phyloP scores from a whole-genome alignment of 2,888 invertebrate genomes.

The Frankliniella fusca region DNA sequence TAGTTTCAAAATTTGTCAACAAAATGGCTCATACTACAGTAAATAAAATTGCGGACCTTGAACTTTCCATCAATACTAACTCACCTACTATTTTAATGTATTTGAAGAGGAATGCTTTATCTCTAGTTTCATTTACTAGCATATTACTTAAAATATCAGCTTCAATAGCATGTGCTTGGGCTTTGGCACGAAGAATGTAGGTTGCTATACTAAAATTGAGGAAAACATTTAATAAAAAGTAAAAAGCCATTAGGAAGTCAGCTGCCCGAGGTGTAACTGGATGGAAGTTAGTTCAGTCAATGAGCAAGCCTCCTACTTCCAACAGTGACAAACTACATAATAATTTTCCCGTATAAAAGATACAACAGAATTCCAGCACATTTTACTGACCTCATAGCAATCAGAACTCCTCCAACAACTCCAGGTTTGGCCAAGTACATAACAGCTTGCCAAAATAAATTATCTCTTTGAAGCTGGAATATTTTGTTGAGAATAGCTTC shows the following conservation, averaged over 20 bases:
- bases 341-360: no score
- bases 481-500: conserved; percentile 56
- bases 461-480: conserved; percentile 51
- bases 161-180: conserved; percentile 29
- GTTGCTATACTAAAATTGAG: conserved; percentile 20
- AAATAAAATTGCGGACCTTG: not conserved
- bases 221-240: not conserved
- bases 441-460: conserved; percentile 49
- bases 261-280: not conserved
- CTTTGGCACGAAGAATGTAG: conserved; percentile 4
- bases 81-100: not conserved
- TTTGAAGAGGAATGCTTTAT: conserved; percentile 17
- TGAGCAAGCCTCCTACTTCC: no score
- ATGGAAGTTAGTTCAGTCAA: not conserved
- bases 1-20: not conserved
- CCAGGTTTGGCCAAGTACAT: conserved; percentile 57
- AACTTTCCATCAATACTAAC: not conserved
- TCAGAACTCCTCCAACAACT: conserved; percentile 56
- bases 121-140: not conserved
- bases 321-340: no score
- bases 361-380: not conserved
- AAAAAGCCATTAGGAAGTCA: conserved; percentile 1
- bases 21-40: not conserved
- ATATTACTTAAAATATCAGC: not conserved
- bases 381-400: conserved; percentile 56